Evolutionary conservation across 2,113 vertebrate genomes (phyloP).

Genomic region (Calyptommatus sinebrachiatus): DNA sequence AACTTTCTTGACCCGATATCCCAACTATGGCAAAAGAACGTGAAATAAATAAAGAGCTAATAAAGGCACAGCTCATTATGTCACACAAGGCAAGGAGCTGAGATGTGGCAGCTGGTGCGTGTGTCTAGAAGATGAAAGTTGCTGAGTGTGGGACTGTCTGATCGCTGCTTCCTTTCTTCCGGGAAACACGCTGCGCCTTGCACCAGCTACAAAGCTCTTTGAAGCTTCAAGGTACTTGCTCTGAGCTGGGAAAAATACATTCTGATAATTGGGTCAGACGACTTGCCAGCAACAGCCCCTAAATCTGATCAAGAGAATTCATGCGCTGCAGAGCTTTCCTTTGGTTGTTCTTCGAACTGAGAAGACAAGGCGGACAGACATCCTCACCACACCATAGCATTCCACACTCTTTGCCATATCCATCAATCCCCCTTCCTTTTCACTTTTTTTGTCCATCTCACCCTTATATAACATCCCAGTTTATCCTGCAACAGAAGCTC

Average conservation of each 20-base stretch:
- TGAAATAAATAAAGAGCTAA: background rate
- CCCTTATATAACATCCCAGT: background rate
- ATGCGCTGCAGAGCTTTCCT: background rate
- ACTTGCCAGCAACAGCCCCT: background rate
- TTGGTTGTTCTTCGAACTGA: slow-evolving; percentile 6
- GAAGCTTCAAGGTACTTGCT: slow-evolving; percentile 15
- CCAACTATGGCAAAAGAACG: background rate
- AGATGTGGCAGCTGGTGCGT: background rate
- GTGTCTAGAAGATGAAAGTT: slow-evolving; percentile 6
- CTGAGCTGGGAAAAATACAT: slow-evolving; percentile 15
- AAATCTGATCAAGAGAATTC: slow-evolving; percentile 23
- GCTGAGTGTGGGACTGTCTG: background rate
- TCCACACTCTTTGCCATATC: background rate
- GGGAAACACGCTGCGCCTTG: background rate
- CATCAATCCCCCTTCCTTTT: background rate
- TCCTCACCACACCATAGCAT: too few species aligned
- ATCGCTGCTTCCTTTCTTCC: slow-evolving; percentile 1
- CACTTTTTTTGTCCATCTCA: background rate
- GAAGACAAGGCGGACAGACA: background rate
- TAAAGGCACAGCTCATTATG: background rate
- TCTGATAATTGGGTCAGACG: slow-evolving; percentile 9
- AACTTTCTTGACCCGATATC: background rate
- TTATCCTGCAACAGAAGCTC: background rate
- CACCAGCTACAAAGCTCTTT: background rate
- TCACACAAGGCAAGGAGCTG: background rate